These are phyloP conservation scores for Ectemnius continuus DNA, from an alignment of 2,888 invertebrate genomes.

Conservation along the genomic window DNA sequence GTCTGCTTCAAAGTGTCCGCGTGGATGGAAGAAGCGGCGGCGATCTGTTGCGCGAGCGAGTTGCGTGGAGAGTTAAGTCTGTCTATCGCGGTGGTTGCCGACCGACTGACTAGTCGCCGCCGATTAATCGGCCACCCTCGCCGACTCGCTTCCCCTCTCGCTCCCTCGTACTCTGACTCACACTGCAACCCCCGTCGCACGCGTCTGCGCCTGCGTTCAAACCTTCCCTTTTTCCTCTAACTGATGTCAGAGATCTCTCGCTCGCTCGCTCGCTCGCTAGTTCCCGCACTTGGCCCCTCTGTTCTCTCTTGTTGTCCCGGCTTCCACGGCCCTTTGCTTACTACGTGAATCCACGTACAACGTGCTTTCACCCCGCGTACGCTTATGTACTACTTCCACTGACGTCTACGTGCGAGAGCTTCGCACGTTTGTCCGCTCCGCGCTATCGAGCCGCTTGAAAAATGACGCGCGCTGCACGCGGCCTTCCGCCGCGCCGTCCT, in stretches of 20 bases:
- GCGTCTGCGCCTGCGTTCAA: constrained; percentile 40
- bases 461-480: constrained; percentile 25
- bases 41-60: constrained; percentile 14
- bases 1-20: not conserved
- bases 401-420: constrained; percentile 18
- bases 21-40: constrained; percentile 15
- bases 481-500: constrained; percentile 23
- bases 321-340: constrained; percentile 1
- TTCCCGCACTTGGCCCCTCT: not conserved
- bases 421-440: constrained; percentile 14
- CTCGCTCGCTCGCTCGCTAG: not conserved
- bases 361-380: constrained; percentile 15
- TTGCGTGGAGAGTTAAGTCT: constrained; percentile 32
- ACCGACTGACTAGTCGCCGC: constrained; percentile 64
- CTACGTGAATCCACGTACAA: not conserved
- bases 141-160: not conserved
- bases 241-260: no score
- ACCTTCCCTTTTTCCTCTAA: no score
- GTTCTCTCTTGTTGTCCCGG: not conserved
- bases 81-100: constrained; percentile 62
- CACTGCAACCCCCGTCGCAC: constrained; percentile 56
- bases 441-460: constrained; percentile 21
- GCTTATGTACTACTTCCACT: constrained; percentile 20
- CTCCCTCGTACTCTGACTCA: constrained; percentile 53
- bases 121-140: constrained; percentile 53